Base-by-base conservation (phyloP, 2,797 vertebrate genomes). In the Lemur catta region DNA sequence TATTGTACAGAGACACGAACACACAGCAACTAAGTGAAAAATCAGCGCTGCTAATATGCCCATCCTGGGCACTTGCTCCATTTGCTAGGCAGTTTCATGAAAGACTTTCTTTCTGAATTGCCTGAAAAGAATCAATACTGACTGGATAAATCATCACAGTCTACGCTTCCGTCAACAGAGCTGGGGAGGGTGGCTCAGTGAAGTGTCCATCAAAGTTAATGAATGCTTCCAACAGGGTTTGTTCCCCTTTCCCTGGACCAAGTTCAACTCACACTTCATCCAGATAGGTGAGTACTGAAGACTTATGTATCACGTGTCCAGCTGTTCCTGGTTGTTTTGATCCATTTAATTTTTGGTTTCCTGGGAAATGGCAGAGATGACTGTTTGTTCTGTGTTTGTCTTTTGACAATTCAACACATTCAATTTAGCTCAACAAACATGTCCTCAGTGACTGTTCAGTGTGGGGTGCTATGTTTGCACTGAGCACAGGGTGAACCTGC, bases 41-140 rank as follows among this genome's bases (percentile, higher is more conserved):
- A 67, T 89, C 18, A 18, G 80, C 4, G 15, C 0, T 0, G 87
- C 76, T 72, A 72, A 71, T 33, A 85, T 71, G 30, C 30, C 80
- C 65, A 50, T 97, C 20, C 1, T 5, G 10, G 72, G 6, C 46
- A 74, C 96, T 96, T 76, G 69, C 90, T 85, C 52, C 79, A 0
- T 81, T 61, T 81, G 26, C 78, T 91, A 94, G 48, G 48, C 75
- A 50, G 17, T 98, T 96, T 96, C 90, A 30, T 61, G 80, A 98
- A 96, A 96, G 61, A 80, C 59, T 89, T 46, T 46, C 79, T 81
- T n/a, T 61, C 52, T 93, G 59, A 59, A 78, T 94, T 96, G 11
- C 96, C 84, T 78, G 55, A 10, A 96, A 97, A 95, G 88, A 89
- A 92, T 95, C 96, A 69, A 91, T 97, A 92, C 7, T 0, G 69